Percentiles rank a stretch among this genome's conserved stretches.
Conservation (phyloP, 1,140 invertebrate species). For the Acyrthosiphon pisum region DNA sequence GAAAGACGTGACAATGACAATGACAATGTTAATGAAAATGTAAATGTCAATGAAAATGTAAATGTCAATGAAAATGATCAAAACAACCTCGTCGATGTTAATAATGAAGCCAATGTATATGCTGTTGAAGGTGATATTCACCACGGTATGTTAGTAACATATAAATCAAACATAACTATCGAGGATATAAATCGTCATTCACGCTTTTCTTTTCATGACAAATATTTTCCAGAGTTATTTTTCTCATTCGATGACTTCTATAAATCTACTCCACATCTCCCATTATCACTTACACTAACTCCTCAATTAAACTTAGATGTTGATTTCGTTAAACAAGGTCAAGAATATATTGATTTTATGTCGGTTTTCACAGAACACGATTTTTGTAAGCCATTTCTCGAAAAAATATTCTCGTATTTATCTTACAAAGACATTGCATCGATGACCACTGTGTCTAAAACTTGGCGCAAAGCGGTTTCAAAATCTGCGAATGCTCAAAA, state of each 20-base stretch:
- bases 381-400: background rate
- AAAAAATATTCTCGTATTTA: slow-evolving; percentile 19
- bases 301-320: background rate
- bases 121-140: background rate
- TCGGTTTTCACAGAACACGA: background rate
- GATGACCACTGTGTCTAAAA: background rate
- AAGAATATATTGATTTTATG: background rate
- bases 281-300: too few relatives aligned
- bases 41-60: too few relatives aligned
- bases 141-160: too few relatives aligned
- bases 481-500: background rate
- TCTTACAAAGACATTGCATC: background rate
- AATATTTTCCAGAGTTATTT: too few relatives aligned
- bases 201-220: too few relatives aligned
- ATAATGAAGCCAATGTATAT: background rate
- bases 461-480: background rate
- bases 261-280: too few relatives aligned
- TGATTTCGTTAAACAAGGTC: background rate
- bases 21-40: background rate
- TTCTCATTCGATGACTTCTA: too few relatives aligned
- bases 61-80: background rate
- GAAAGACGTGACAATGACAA: background rate
- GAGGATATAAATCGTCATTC: too few relatives aligned
- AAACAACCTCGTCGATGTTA: background rate
- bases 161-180: too few relatives aligned